A percentile compares a stretch with the other conserved stretches of the same genome.
Evolutionary conservation across 2,888 invertebrate genomes (phyloP).

Genomic region (Diploptera punctata): DNA sequence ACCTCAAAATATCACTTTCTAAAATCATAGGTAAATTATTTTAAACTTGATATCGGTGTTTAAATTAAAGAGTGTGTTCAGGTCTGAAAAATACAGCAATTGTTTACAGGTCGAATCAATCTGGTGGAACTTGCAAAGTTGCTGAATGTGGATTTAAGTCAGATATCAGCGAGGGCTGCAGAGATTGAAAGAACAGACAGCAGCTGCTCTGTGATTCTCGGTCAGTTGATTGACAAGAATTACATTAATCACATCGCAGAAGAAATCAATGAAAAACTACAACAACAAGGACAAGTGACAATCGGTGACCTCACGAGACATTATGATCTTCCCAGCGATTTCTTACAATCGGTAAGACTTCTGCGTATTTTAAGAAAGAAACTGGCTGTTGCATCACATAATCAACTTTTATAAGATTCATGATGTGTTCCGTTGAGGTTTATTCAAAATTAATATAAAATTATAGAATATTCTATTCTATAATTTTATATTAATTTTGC

Average conservation of each 20-base stretch:
- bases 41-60: no score
- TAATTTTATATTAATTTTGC: conserved; percentile 25
- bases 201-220: conserved; percentile 79
- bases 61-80: no score
- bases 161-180: conserved; percentile 70
- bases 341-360: conserved; percentile 74
- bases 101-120: conserved; percentile 78
- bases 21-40: no score
- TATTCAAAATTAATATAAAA: no score
- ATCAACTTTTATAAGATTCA: no score
- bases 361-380: no score
- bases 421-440: no score
- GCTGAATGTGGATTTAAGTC: conserved; percentile 86
- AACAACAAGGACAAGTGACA: conserved; percentile 83
- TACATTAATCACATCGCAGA: conserved; percentile 84
- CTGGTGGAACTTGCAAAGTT: conserved; percentile 87
- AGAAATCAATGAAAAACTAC: conserved; percentile 92
- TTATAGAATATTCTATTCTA: background rate
- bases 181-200: conserved; percentile 77
- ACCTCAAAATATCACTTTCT: no score
- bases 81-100: no score
- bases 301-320: conserved; percentile 86
- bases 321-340: conserved; percentile 92
- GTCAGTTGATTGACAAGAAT: conserved; percentile 86
- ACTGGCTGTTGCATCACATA: no score